phyloP scores from a whole-genome alignment of 2,113 vertebrate species.

The Hystrix cristata region DNA sequence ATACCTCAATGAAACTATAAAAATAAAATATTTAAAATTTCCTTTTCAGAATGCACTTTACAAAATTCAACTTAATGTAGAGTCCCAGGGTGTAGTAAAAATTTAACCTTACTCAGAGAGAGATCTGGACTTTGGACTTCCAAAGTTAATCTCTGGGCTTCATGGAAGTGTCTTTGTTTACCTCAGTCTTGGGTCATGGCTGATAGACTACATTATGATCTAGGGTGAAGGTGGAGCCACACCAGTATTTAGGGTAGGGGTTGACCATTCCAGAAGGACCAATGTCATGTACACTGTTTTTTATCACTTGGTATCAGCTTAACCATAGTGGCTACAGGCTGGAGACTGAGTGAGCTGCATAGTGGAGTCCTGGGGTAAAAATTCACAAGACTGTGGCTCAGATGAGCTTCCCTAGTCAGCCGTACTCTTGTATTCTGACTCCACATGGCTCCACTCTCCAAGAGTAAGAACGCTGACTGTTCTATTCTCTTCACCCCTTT shows the following conservation, averaged over 20 bases:
- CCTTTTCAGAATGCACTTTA: conserved; percentile 23
- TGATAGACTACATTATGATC: background rate
- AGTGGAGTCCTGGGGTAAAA: background rate
- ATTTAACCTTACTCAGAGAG: conserved; percentile 47
- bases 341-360: background rate
- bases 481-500: background rate
- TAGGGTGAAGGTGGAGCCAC: background rate
- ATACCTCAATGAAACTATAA: background rate
- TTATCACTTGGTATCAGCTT: background rate
- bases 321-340: background rate
- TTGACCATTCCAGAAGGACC: background rate
- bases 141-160: background rate
- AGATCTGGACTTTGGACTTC: conserved; percentile 38
- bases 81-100: background rate
- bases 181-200: background rate
- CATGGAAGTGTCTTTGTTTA: conserved; percentile 33
- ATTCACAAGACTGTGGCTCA: background rate
- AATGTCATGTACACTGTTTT: background rate
- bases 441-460: background rate
- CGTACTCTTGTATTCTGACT: background rate
- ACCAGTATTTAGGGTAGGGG: background rate
- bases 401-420: background rate
- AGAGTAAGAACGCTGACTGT: background rate
- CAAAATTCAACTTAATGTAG: conserved; percentile 54
- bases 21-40: conserved; percentile 45